Evolutionary conservation across 1,140 invertebrate species (phyloP).

Genomic region (Pogonomyrmex barbatus): DNA sequence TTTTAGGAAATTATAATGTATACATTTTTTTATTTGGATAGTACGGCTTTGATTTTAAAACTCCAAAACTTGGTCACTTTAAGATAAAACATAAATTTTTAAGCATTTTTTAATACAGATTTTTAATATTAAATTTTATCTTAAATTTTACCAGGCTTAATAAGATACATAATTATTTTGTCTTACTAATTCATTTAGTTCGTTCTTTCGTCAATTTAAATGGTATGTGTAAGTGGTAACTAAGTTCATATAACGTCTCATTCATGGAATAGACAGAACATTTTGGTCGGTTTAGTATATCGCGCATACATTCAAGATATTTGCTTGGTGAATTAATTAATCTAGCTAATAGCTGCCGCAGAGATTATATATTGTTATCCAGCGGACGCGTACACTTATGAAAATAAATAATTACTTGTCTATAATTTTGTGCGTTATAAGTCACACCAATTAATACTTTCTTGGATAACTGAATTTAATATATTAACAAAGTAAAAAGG

Average conservation of each 20-base stretch:
- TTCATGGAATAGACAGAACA: not conserved
- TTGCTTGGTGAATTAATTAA: constrained; percentile 40
- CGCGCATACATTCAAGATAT: constrained; percentile 21
- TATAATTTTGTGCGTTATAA: constrained; percentile 9
- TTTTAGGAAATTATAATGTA: not conserved
- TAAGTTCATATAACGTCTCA: constrained; percentile 9
- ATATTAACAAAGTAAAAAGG: not conserved
- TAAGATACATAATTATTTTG: not conserved
- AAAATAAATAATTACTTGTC: constrained; percentile 30
- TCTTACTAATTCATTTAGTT: too few species aligned
- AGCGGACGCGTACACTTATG: not conserved
- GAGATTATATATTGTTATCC: constrained; percentile 18
- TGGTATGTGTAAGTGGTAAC: not conserved
- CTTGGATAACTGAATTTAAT: not conserved
- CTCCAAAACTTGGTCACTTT: not conserved
- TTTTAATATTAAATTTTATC: not conserved
- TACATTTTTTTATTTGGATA: not conserved
- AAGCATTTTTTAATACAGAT: not conserved
- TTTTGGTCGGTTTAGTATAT: constrained; percentile 21
- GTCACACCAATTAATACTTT: not conserved
- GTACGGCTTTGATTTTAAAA: not conserved
- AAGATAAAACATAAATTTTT: not conserved
- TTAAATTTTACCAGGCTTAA: not conserved
- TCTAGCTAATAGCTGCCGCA: constrained; percentile 15
- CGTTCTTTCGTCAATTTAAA: not conserved